Evolutionary conservation across 30 jellyfish, hydroid and myxozoan species (phyloP), one percentile per base, ranked within the genome.

Genomic region (Turritopsis rubra): DNA sequence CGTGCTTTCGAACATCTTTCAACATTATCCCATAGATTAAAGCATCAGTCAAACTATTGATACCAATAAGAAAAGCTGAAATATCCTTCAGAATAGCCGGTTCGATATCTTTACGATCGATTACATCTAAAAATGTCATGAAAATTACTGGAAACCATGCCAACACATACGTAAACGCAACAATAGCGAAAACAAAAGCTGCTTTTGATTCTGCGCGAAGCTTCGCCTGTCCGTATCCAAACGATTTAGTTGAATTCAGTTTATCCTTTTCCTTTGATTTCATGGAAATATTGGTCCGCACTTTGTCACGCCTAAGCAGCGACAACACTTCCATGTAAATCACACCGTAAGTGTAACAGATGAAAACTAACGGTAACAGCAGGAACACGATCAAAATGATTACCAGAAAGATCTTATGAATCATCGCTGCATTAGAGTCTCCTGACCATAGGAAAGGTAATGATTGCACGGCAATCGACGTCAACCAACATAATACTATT

Each of bases 81-180:
- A 81, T 85, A n/a, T 81, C 84, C 18, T 52, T 79, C 3, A 89
- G 52, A 17, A 52, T 71, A 28, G 52, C 41, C 7, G 96, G 95
- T 0, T 84, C 85, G 76, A 78, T 13, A 21, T 84, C 82, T 1
- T 22, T 68, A 54, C 73, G 52, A 26, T 72, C 90, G 16, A 89
- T 84, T 18, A 76, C 96, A 17, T 85, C 96, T 87, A 89, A 52
- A 23, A 84, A 79, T 17, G 96, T 89, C 91, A 89, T 84, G 68
- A 80, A 81, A 21, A 85, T 73, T 30, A 89, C 94, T 20, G 96
- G 96, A 60, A 89, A 79, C 96, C 96, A 89, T 1, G 93, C 85
- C 29, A 89, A 84, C 95, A 84, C 85, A 83, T 89, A 89, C 53
- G 94, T 89, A 28, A 85, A 72, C 9, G 96, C 94, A 17, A 89